These are phyloP conservation scores for Ormyrus labotus DNA, from an alignment of 2,888 invertebrate species.

Conservation along the genomic window DNA sequence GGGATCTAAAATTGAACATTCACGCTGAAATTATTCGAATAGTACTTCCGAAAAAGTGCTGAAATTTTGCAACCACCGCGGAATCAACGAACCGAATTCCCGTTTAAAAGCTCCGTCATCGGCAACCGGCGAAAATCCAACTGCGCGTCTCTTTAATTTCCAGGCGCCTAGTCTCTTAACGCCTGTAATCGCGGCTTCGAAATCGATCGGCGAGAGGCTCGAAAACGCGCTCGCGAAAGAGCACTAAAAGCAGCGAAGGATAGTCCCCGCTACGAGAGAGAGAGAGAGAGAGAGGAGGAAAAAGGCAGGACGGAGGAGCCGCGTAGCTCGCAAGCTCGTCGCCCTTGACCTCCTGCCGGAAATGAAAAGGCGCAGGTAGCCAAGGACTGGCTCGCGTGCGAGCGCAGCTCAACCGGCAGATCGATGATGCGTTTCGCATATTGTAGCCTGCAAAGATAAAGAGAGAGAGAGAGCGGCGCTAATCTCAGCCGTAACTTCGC, in stretches of 20 bases:
- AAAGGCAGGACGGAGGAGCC: not conserved
- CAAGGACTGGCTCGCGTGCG: slow-evolving; percentile 56
- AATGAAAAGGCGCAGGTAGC: slow-evolving; percentile 58
- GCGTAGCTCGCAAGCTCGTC: too few species aligned
- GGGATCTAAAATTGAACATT: too few species aligned
- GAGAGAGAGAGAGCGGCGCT: too few species aligned
- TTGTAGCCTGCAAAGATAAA: not conserved
- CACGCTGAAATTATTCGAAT: too few species aligned
- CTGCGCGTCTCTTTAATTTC: not conserved
- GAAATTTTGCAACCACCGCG: too few species aligned
- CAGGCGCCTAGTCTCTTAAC: slow-evolving; percentile 3
- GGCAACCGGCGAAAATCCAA: too few species aligned
- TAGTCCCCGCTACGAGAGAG: not conserved
- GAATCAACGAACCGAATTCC: too few species aligned
- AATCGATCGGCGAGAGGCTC: slow-evolving; percentile 4
- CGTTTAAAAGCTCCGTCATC: too few species aligned
- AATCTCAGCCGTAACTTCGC: not conserved
- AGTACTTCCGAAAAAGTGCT: too few species aligned
- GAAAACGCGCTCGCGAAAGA: not conserved
- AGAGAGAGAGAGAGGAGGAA: not conserved
- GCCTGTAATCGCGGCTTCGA: slow-evolving; percentile 13
- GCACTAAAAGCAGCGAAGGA: slow-evolving; percentile 11
- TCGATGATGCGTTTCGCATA: slow-evolving; percentile 45
- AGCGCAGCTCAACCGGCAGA: slow-evolving; percentile 42
- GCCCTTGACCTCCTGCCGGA: slow-evolving; percentile 53